Evolutionary conservation across 2,888 invertebrate genomes (phyloP).

Genomic region (Rhyacophila evoluta): DNA sequence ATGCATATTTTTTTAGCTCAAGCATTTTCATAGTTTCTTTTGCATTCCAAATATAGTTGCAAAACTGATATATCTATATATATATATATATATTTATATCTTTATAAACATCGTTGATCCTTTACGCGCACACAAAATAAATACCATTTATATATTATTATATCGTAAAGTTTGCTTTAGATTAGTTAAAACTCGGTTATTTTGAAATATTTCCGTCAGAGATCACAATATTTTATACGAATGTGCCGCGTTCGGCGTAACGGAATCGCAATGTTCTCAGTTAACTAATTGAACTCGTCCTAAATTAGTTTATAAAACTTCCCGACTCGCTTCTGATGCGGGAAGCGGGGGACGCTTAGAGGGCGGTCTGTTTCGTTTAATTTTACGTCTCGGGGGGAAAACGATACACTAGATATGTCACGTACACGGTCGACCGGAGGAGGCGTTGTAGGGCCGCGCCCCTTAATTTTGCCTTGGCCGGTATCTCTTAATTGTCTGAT

Average conservation of each 20-base stretch:
- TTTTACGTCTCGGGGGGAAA: conserved; percentile 26
- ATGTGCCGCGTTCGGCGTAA: not conserved
- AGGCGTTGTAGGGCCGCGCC: not conserved
- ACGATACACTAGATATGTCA: conserved; percentile 23
- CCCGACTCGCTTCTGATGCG: not conserved
- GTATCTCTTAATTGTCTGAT: too few relatives aligned
- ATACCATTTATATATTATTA: conserved; percentile 19
- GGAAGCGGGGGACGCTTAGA: not conserved
- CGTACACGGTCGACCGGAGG: conserved; percentile 14
- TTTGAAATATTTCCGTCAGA: conserved; percentile 43
- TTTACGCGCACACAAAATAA: conserved; percentile 38
- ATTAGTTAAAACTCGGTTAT: conserved; percentile 45
- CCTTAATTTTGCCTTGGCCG: too few relatives aligned
- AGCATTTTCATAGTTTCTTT: not conserved
- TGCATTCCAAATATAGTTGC: not conserved
- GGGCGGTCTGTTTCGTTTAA: conserved; percentile 27
- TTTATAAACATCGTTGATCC: conserved; percentile 43
- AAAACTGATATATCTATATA: not conserved
- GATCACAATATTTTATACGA: conserved; percentile 44
- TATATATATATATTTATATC: not conserved
- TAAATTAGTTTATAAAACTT: conserved; percentile 8
- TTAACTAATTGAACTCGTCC: conserved; percentile 22
- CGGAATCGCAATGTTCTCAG: not conserved
- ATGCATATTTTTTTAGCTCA: not conserved
- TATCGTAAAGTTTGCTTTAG: conserved; percentile 8